These are phyloP conservation scores for Hypanus sabinus DNA, from an alignment of 2,113 vertebrate species.

Conservation along the genomic window DNA sequence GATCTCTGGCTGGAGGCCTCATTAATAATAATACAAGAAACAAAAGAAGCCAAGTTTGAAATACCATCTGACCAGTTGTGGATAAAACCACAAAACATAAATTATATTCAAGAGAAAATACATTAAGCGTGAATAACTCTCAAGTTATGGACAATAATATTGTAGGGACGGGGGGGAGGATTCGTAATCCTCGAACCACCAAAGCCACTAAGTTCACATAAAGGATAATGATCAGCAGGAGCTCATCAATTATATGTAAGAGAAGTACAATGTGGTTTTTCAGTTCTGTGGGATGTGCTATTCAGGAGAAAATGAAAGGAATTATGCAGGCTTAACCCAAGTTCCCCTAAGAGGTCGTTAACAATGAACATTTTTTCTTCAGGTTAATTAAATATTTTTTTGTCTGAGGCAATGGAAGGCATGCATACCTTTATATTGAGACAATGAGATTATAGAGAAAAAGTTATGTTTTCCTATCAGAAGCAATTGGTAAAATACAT, in stretches of 20 bases:
- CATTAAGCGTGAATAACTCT: constrained; percentile 12
- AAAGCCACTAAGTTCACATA: constrained; percentile 22
- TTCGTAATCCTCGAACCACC: background rate
- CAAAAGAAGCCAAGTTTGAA: background rate
- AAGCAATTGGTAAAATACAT: background rate
- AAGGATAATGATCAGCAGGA: constrained; percentile 36
- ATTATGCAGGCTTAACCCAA: constrained; percentile 21
- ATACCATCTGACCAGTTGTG: constrained; percentile 11
- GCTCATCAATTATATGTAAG: constrained; percentile 38
- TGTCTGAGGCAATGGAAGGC: background rate
- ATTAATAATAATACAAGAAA: constrained; percentile 28
- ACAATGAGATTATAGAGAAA: background rate
- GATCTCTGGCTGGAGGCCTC: constrained; percentile 29
- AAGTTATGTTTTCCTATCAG: background rate
- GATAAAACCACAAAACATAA: constrained; percentile 32
- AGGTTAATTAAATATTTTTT: constrained; percentile 29
- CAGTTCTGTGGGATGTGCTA: constrained; percentile 31
- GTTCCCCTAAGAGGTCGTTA: constrained; percentile 28
- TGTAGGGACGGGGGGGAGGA: background rate
- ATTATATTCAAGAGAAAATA: constrained; percentile 27
- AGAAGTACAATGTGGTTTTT: constrained; percentile 31
- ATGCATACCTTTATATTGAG: background rate
- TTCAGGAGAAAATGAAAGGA: constrained; percentile 35
- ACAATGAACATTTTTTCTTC: constrained; percentile 11
- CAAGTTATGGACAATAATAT: constrained; percentile 12